Base-by-base conservation (phyloP, 2,888 invertebrate genomes). In the Cyclophora punctaria region DNA sequence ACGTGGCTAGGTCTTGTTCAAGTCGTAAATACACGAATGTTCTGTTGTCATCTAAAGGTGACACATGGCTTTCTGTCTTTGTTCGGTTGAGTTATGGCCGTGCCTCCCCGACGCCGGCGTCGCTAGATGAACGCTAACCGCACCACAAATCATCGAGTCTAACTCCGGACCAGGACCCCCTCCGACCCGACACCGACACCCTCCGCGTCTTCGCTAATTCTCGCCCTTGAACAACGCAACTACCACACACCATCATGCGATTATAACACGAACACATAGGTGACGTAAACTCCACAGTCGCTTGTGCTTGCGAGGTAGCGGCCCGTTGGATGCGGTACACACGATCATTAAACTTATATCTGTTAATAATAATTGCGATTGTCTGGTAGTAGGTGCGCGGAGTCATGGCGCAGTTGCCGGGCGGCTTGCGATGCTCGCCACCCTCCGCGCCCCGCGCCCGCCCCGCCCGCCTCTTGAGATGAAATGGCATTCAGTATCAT, bases 351-450 rank as follows among this genome's bases (percentile, higher is more conserved):
- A 82, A 80, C 78, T 76, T 82, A 80, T 80, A 80, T 82, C 80
- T 79, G 83, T 81, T 84, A 83, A 84, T 84, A 83, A 83, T 83
- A 83, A 85, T 84, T 85, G 75, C 79, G 81, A 83, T 84, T 84
- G 84, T 83, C 83, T 83, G 82, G 77, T 71, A 71, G 80, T 82
- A 80, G 78, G 80, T 83, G 83, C 80, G 80, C 81, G 74, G 68
- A 83, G 80, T 80, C 80, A 78, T 80, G 77, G 82, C 83, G 83
- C 83, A 79, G 83, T 84, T 82, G 81, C 78, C 70, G 71, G 73
- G 78, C 75, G 71, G 69, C 66, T 65, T 58, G 66, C 49, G 62
- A 60, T 52, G 51, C 51, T 41, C 49, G 52, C 47, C 49, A 53
- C 57, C 45, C 56, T 58, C 66, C 60, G 61, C 62, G 61, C 62